Percentiles rank a stretch among this genome's conserved stretches.
phyloP scores from a whole-genome alignment of 1,140 invertebrate species.

The Scaptomyza graminum region DNA sequence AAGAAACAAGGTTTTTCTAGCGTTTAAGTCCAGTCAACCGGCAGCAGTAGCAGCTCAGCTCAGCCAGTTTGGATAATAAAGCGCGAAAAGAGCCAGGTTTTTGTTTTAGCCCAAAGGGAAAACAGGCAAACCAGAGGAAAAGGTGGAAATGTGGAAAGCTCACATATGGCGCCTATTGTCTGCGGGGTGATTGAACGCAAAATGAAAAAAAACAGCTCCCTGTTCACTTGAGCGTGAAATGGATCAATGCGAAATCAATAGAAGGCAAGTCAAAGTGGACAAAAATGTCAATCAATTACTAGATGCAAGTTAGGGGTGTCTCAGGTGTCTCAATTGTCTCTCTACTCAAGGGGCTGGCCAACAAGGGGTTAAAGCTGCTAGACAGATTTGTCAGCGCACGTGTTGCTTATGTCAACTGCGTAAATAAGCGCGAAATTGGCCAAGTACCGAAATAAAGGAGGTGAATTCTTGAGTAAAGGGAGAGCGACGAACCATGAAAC shows the following conservation, averaged over 20 bases:
- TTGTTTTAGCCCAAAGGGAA: slow-evolving; percentile 29
- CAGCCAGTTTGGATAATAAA: slow-evolving; percentile 43
- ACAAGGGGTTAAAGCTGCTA: slow-evolving; percentile 50
- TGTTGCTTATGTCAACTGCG: slow-evolving; percentile 73
- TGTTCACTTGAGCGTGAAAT: slow-evolving; percentile 65
- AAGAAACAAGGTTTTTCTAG: slow-evolving; percentile 32
- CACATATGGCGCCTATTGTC: slow-evolving; percentile 33
- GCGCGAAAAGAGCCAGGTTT: slow-evolving; percentile 36
- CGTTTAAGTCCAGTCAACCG: slow-evolving; percentile 53
- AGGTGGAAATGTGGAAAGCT: slow-evolving; percentile 18
- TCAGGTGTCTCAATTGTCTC: slow-evolving; percentile 77
- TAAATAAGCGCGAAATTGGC: slow-evolving; percentile 74
- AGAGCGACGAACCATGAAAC: slow-evolving; percentile 55
- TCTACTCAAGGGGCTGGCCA: not conserved
- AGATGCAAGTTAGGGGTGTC: slow-evolving; percentile 35
- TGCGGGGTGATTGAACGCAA: slow-evolving; percentile 51
- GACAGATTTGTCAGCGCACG: slow-evolving; percentile 69
- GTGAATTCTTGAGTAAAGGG: slow-evolving; percentile 7
- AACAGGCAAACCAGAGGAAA: slow-evolving; percentile 7
- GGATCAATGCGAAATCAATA: slow-evolving; percentile 33
- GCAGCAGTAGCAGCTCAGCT: not conserved
- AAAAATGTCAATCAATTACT: slow-evolving; percentile 74
- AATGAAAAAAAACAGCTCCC: slow-evolving; percentile 36
- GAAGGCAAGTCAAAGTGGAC: slow-evolving; percentile 60
- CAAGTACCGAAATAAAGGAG: slow-evolving; percentile 26